Conservation (phyloP, 2,797 vertebrate species). For the Notoglanidium macrostoma region DNA sequence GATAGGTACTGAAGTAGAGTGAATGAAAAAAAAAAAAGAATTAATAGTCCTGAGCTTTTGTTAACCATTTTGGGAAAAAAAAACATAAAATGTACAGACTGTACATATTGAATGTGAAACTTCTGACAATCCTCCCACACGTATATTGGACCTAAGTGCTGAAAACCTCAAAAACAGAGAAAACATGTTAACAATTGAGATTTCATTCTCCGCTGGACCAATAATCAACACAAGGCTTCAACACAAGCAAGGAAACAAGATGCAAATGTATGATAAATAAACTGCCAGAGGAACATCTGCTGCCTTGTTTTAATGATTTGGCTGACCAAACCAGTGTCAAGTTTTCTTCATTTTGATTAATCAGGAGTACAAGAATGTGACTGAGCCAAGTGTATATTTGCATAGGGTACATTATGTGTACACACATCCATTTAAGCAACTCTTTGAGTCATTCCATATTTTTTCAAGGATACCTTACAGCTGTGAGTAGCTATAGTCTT, state of each 20-base stretch:
- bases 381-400: conserved; percentile 23
- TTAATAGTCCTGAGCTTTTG: not conserved
- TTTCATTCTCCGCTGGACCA: not conserved
- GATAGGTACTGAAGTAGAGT: not conserved
- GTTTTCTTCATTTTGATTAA: conserved; percentile 41
- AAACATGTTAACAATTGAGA: conserved; percentile 11
- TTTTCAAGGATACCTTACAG: conserved; percentile 34
- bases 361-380: conserved; percentile 16
- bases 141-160: not conserved
- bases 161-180: conserved; percentile 23
- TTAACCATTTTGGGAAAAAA: not conserved
- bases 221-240: conserved; percentile 2
- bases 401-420: conserved; percentile 17
- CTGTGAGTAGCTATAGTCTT: conserved; percentile 19
- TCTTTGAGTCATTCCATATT: conserved; percentile 5
- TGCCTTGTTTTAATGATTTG: conserved; percentile 37
- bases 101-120: not conserved
- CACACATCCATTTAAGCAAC: conserved; percentile 4
- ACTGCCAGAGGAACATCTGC: conserved; percentile 12
- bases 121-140: not conserved
- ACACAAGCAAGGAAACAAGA: conserved; percentile 37
- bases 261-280: conserved; percentile 40
- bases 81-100: not conserved
- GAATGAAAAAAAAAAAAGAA: not conserved
- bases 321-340: conserved; percentile 29